Percentiles rank a stretch among this genome's conserved stretches.
These are phyloP conservation scores for Loris lydekkerianus DNA, from an alignment of 2,797 vertebrate species.

Conservation along the genomic window DNA sequence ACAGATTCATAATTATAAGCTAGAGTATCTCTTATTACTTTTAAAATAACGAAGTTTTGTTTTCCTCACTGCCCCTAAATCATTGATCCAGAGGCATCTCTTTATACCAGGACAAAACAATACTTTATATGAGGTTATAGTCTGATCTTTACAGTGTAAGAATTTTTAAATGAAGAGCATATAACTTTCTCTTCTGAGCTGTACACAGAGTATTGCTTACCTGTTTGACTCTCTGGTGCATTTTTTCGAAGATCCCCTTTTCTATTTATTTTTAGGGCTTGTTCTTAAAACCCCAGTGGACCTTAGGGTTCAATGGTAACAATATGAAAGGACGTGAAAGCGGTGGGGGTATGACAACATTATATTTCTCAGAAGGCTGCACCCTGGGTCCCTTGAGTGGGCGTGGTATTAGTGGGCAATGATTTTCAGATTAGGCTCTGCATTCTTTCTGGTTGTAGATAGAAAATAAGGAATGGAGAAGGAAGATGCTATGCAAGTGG, in stretches of 20 bases:
- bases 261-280: conserved; percentile 39
- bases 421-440: background rate
- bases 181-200: conserved; percentile 38
- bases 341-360: background rate
- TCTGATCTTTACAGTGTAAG: background rate
- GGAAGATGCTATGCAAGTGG: background rate
- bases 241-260: background rate
- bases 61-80: conserved; percentile 51
- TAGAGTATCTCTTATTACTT: conserved; percentile 35
- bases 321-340: background rate
- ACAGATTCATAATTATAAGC: background rate
- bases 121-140: background rate
- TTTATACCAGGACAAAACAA: background rate
- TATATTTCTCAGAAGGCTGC: background rate
- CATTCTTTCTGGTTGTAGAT: background rate
- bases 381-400: background rate
- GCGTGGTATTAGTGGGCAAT: background rate
- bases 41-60: conserved; percentile 56
- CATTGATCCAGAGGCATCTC: background rate
- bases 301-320: background rate
- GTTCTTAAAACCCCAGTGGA: background rate
- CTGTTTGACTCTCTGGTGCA: background rate
- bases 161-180: conserved; percentile 48
- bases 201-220: conserved; percentile 4
- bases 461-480: background rate